Percentiles rank a stretch among this genome's conserved stretches.
phyloP scores from a whole-genome alignment of 2,797 vertebrate species.

The Coranthus polyacanthus region DNA sequence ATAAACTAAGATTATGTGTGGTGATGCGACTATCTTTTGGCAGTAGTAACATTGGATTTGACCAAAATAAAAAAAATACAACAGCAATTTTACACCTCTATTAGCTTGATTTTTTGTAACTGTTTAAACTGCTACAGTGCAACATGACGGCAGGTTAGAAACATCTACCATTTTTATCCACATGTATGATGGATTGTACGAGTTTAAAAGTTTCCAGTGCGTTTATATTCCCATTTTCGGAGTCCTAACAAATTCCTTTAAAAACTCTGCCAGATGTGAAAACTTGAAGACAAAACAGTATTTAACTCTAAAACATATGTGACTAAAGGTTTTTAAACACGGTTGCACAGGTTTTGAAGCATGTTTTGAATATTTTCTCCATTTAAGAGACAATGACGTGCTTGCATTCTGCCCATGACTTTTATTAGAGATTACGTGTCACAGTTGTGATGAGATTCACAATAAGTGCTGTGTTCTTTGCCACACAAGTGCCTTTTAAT shows the following conservation, averaged over 20 bases:
- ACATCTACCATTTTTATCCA: conserved; percentile 9
- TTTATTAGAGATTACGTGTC: neutral
- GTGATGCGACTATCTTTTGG: conserved; percentile 1
- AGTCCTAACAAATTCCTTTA: conserved; percentile 5
- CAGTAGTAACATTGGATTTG: conserved; percentile 20
- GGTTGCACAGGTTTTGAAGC: too few relatives aligned
- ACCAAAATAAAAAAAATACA: conserved; percentile 34
- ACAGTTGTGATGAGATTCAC: conserved; percentile 23
- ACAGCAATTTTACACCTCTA: conserved; percentile 44
- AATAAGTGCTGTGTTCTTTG: neutral
- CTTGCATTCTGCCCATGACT: neutral
- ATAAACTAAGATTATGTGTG: conserved; percentile 14
- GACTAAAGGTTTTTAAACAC: too few relatives aligned
- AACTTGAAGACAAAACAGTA: neutral
- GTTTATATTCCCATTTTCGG: neutral
- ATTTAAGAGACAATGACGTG: conserved; percentile 5
- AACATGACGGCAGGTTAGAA: too few relatives aligned
- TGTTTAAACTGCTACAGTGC: too few relatives aligned
- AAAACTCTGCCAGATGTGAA: conserved; percentile 4
- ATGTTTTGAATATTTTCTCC: neutral
- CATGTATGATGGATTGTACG: conserved; percentile 1
- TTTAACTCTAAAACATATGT: too few relatives aligned
- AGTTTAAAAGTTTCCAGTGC: conserved; percentile 16
- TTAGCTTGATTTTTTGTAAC: too few relatives aligned
- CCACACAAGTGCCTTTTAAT: conserved; percentile 59